Base-by-base conservation (phyloP, 2,797 vertebrate species). In the Cossypha niveicapilla region DNA sequence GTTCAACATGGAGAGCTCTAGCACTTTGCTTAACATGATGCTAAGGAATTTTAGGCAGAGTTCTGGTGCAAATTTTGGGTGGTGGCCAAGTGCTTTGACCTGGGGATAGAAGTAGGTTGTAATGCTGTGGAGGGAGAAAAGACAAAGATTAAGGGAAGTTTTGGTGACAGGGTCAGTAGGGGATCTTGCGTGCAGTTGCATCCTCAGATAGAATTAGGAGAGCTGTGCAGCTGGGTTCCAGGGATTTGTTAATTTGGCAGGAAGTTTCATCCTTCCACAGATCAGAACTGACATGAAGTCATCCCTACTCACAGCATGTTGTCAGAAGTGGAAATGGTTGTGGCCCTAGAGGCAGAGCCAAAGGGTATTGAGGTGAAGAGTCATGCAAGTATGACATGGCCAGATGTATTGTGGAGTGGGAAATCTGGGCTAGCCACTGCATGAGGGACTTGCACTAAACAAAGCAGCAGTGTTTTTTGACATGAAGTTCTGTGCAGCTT, bases 231-330 rank as follows among this genome's bases (percentile, higher is more conserved):
- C 42, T 2, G 6, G 28, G 37, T 75, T 70, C 18, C 62, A 66
- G 44, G 39, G 57, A 39, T 48, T 81, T 1, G 6, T 63, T 85
- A 15, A 67, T 70, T 77, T 78, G 47, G 32, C 66, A 57, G 70
- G 35, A 79, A 47, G 9, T 63, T 78, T 75, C 28, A 35, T 71
- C 44, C 57, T 83, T 47, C 45, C 34, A 16, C 35, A 34, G 37
- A 54, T 61, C 42, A 72, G 45, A 76, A 23, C 19, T 34, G 84
- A 53, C 24, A 6, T 6, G 42, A 88, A 89, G 39, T 66, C 63
- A 34, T 62, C 39, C 13, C 62, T 47, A 5, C 23, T 78, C 56
- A 51, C 50, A 81, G 54, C 1, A 1, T 0, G 0, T 42, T 67
- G 42, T 67, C 73, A 83, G 62, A 67, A 68, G 51, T 11, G 25